Evolutionary conservation across 2,797 vertebrate species (phyloP), one percentile per base, ranked within the genome.

Genomic region (Clarias fuscus): DNA sequence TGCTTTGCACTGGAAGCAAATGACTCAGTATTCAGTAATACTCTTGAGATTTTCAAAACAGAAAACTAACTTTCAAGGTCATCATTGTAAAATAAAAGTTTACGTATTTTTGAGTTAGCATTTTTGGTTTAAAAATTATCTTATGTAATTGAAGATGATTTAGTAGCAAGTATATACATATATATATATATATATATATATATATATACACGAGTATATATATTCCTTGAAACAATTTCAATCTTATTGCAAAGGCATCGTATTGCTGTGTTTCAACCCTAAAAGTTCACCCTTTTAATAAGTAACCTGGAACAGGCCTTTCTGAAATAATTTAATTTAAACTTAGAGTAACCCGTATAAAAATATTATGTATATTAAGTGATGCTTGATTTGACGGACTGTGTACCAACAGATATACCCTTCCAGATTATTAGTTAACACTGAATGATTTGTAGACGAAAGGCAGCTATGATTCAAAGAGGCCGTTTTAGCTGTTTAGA

Each of bases 1-100:
- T 85, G 83, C 73, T 84, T 85, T 84, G 85, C 37, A 53, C 77
- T 85, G 81, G 77, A 84, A 86, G 75, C 56, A 53, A 83, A 86
- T 18, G 22, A 59, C 72, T 87, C 61, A 84, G 71, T 70, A 64
- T 53, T 43, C 17, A 10, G 40, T 4, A 82, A 82, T 67, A 53
- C 56, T 30, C 68, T 76, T 71, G 24, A 56, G 59, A 15, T 15
- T 58, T 58, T 18, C 18, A 59, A 33, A 70, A 24, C 43, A 81
- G 68, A 85, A 84, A 71, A 72, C 20, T 22, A 58, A 67, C 27
- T n/a, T 43, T 65, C 18, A 84, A 5, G 37, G 5, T 53, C 53
- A 14, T 30, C 30, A 14, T 33, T 68, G 30, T 70, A 68, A 68
- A 30, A 67, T 27, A 20, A 70, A 70, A 61, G 59, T 68, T 65